Conservation (phyloP, 2,797 vertebrate species). For the Sebastes hopkinsi region DNA sequence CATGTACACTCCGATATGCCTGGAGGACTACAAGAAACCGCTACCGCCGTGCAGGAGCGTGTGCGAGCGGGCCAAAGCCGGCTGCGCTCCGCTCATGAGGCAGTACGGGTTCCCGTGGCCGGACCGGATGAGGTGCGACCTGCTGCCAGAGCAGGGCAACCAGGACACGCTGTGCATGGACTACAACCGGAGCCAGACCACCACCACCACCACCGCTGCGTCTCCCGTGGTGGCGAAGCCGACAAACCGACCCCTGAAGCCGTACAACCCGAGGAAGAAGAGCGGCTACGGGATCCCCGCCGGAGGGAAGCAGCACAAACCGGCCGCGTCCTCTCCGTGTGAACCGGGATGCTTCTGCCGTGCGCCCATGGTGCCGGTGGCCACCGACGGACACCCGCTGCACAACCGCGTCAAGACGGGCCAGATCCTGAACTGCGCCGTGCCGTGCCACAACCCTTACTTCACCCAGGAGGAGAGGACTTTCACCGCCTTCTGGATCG, state of each 20-base stretch:
- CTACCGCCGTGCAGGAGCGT: constrained; percentile 93
- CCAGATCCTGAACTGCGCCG: constrained; percentile 87
- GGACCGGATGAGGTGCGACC: constrained; percentile 93
- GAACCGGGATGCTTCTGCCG: constrained; percentile 89
- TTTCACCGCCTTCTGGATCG: constrained; percentile 92
- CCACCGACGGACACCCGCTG: constrained; percentile 85
- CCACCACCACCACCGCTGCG: constrained; percentile 57
- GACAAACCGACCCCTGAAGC: constrained; percentile 80
- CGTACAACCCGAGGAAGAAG: constrained; percentile 74
- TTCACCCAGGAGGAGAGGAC: constrained; percentile 89
- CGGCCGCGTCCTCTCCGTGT: constrained; percentile 62
- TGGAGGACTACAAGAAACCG: constrained; percentile 95
- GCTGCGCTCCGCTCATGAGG: constrained; percentile 94
- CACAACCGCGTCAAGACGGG: constrained; percentile 89
- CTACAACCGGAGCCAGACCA: constrained; percentile 90
- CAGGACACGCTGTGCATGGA: constrained; percentile 93
- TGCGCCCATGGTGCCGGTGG: constrained; percentile 88
- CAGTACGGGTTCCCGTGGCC: constrained; percentile 98
- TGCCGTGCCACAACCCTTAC: constrained; percentile 92
- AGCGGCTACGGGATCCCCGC: constrained; percentile 42
- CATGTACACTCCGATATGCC: constrained; percentile 96
- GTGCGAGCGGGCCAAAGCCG: constrained; percentile 91
- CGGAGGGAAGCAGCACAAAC: constrained; percentile 63
- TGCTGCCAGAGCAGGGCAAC: constrained; percentile 89
- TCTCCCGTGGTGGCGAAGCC: constrained; percentile 77